Conservation (phyloP, 2,888 invertebrate genomes). For the Nezara viridula region DNA sequence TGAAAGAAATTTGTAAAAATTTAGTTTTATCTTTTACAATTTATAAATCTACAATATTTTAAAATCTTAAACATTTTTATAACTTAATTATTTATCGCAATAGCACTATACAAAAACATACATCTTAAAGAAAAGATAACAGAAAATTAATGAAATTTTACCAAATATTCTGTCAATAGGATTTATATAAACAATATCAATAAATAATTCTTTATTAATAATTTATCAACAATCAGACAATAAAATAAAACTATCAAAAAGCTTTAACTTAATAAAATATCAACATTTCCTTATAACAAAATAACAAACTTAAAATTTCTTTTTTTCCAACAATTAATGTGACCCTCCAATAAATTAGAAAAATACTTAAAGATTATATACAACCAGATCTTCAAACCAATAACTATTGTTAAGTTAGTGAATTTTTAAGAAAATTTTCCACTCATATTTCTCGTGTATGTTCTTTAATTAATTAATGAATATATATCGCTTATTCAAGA, state of each 20-base stretch:
- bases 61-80: too few relatives aligned
- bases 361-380: not conserved
- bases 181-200: not conserved
- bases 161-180: not conserved
- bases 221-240: not conserved
- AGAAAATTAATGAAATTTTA: not conserved
- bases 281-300: not conserved
- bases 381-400: not conserved
- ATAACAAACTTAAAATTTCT: not conserved
- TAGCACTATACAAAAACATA: not conserved
- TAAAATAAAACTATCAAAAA: not conserved
- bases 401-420: not conserved
- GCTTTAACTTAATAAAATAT: conserved; percentile 16
- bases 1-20: too few relatives aligned
- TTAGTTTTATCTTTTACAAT: too few relatives aligned
- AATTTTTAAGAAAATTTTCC: not conserved
- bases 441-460: not conserved
- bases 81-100: not conserved
- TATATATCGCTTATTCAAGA: too few relatives aligned
- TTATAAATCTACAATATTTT: too few relatives aligned
- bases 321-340: not conserved
- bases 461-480: not conserved
- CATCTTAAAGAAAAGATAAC: not conserved
- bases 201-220: conserved; percentile 32
- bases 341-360: not conserved